Evolutionary conservation across 2,797 vertebrate species (phyloP), one percentile per base, ranked within the genome.

Genomic region (Coregonus ussuriensis): DNA sequence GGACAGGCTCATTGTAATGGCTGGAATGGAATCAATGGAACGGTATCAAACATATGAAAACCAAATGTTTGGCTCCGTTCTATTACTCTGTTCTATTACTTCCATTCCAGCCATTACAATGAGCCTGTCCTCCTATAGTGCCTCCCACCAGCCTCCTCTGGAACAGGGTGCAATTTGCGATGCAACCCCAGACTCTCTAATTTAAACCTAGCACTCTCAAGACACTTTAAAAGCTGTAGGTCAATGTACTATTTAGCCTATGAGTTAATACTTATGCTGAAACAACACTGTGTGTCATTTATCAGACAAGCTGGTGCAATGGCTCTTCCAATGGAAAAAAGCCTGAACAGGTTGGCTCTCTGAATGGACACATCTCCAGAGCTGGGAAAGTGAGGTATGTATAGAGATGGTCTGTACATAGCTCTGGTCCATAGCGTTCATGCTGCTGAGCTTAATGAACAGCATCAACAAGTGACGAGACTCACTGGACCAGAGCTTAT

Each of bases 381-480:
- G 0, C 65, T 0, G n/a, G 6, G 47, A 73, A 31, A 47, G 72
- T 65, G n/a, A 86, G 88, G 89, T 87, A 5, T 2, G 86, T 83
- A 63, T 6, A n/a, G 13, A 67, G 11, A 37, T 18, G 3, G 14
- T 66, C 29, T 59, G 59, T 63, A 11, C 59, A 63, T 63, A 2
- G n/a, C 25, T 63, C 59, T 63, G 3, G 7, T 25, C 59, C 9
- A 21, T n/a, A 62, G 47, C 14, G 5, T n/a, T 21, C n/a, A 51
- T n/a, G 21, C 68, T 6, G 29, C 1, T 33, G 25, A 16, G 29
- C 5, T 1, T 69, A 0, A 11, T 41, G 18, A 47, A 47, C 41
- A 11, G 41, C 41, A 47, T 11, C 41, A 47, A 47, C 0, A 47
- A 47, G 41, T 47, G 41, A 11, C 9, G 41, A 3, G 41, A 47